Base-by-base conservation (phyloP, 2,113 vertebrate genomes). In the Gymnogyps californianus region DNA sequence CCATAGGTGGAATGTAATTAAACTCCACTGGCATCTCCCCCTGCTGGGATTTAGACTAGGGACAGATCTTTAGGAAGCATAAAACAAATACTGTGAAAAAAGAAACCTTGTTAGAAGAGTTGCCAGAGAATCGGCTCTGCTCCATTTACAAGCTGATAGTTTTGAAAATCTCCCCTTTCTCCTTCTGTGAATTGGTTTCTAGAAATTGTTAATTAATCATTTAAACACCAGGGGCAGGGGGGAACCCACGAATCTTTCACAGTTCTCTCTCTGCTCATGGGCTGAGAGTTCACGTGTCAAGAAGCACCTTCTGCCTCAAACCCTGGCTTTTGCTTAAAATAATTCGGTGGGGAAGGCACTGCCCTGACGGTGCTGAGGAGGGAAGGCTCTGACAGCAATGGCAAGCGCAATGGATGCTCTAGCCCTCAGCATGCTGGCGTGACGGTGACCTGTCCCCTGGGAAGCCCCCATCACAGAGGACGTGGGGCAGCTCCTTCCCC, bases 1-100 rank as follows among this genome's bases (percentile, higher is more conserved):
- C 93, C 92, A 96, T 88, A 95, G 97, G 83, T 97, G 85, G 96
- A 97, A 97, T 97, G 91, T 97, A 97, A 98, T 97, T 98, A 98
- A 98, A 95, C 96, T 97, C 95, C 87, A 90, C 76, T 93, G 92
- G 89, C 76, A 31, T 94, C 94, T 97, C 66, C 62, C 76, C 95
- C 97, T 97, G 91, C 97, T 97, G 97, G 90, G 96, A 97, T 89
- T 94, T 81, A 94, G 92, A 49, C 86, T 84, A 88, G 93, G 96
- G 95, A 97, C 96, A 71, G 95, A 95, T 96, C 95, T 90, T 91
- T 83, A 71, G 85, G 82, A 96, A 94, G 59, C 96, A 90, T 66
- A 65, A 92, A 97, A 84, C 94, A 96, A 96, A 96, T 89, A 97
- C 92, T 92, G 78, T 72, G 93, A 75, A 40, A 40, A 84, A 95